These are phyloP conservation scores for Tenualosa ilisha DNA, from an alignment of 2,797 vertebrate species.

Conservation along the genomic window DNA sequence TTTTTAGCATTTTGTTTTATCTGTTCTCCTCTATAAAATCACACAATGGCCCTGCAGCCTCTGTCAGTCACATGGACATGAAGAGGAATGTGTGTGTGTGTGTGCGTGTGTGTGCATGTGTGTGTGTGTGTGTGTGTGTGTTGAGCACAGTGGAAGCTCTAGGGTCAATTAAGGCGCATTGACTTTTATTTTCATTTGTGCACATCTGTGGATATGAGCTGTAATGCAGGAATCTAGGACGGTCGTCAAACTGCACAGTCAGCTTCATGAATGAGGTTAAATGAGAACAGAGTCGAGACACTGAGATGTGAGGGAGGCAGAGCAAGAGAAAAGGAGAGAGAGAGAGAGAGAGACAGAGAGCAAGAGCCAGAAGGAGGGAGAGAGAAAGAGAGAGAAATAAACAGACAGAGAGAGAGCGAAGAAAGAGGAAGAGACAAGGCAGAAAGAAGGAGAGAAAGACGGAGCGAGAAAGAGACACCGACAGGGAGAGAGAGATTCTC, in stretches of 20 bases:
- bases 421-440: neutral
- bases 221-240: neutral
- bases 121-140: neutral
- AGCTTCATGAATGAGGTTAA: slow-evolving; percentile 14
- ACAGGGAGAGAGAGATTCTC: neutral
- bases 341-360: neutral
- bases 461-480: neutral
- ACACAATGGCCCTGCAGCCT: neutral
- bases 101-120: neutral
- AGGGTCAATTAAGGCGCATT: neutral
- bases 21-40: neutral
- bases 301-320: neutral
- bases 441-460: neutral
- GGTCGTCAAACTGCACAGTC: neutral
- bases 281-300: slow-evolving; percentile 3
- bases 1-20: slow-evolving; percentile 1
- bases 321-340: neutral
- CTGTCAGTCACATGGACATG: neutral
- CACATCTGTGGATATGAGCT: neutral
- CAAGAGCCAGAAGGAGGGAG: neutral
- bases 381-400: neutral
- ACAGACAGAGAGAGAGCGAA: neutral
- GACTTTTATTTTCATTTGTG: neutral
- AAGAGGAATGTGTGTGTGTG: slow-evolving; percentile 5
- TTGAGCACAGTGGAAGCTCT: neutral